Evolutionary conservation across 2,113 vertebrate species (phyloP), one percentile per base, ranked within the genome.

Genomic region (Calyptommatus sinebrachiatus): DNA sequence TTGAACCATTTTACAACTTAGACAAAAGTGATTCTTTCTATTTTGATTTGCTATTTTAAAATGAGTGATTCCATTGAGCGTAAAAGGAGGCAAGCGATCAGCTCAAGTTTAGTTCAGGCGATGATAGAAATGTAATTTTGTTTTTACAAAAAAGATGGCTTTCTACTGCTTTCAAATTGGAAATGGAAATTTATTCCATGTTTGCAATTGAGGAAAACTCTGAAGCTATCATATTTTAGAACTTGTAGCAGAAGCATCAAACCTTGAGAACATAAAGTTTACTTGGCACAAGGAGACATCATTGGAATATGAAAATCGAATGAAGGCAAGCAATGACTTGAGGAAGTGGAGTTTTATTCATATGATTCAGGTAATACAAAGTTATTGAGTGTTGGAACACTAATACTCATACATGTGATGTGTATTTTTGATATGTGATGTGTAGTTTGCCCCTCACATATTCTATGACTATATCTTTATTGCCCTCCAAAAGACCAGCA

Each of bases 321-420:
- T 95, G 90, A 95, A 88, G 31, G 88, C 78, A 79, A 93, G 94
- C 77, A 95, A 95, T 79, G 89, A 90, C 31, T 78, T 88, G 71
- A 93, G 95, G 91, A 98, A 96, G 84, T 96, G 95, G 87, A 96
- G 98, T 89, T 98, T 99, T 85, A 97, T 99, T 93, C 97, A 99
- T 93, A 97, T 99, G 97, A 95, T 99, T 89, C 97, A 99, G 97
- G 98, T 98, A 92, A 91, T 85, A 87, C 0, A 50, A 70, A 3
- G 53, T 24, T 46, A 29, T 20, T 80, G 57, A 69, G 7, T 8
- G 68, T n/a, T 87, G 29, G 53, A 86, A 61, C 21, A 76, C 75
- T 79, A 26, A 62, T 53, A 21, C 18, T 61, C 14, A 61, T 9
- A n/a, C n/a, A 9, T 41, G n/a, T n/a, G n/a, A n/a, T n/a, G n/a